Evolutionary conservation across 1,140 invertebrate genomes (phyloP).

Genomic region (Linepithema humile): DNA sequence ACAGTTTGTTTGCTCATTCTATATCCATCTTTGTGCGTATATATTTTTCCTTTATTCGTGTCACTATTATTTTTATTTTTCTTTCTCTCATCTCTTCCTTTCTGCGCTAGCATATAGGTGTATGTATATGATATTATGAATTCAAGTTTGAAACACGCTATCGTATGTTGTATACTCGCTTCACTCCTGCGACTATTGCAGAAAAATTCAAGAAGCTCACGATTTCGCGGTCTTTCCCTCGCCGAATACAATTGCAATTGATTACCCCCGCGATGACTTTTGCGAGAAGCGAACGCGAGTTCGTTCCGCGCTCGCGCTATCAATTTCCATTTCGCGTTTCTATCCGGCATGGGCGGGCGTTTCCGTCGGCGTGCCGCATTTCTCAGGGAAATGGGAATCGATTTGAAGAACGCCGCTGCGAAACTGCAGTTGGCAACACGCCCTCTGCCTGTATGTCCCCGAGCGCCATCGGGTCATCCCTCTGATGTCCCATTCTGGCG

Average conservation of each 20-base stretch:
- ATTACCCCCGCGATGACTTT: slow-evolving; percentile 58
- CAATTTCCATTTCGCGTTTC: slow-evolving; percentile 68
- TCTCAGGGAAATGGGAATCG: slow-evolving; percentile 78
- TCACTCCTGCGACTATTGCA: not conserved
- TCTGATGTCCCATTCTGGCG: slow-evolving; percentile 64
- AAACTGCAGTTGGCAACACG: slow-evolving; percentile 79
- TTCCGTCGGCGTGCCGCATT: slow-evolving; percentile 66
- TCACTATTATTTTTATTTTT: not conserved
- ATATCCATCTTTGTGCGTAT: not conserved
- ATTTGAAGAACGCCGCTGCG: slow-evolving; percentile 76
- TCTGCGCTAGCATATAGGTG: not conserved
- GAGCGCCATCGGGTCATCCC: slow-evolving; percentile 66
- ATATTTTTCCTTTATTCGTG: not conserved
- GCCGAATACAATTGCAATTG: slow-evolving; percentile 56
- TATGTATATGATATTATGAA: not conserved
- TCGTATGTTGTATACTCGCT: not conserved
- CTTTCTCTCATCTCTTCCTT: not conserved
- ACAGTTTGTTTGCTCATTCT: not conserved
- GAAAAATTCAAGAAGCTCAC: slow-evolving; percentile 24
- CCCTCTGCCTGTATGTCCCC: slow-evolving; percentile 73
- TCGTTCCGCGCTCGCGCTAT: slow-evolving; percentile 59
- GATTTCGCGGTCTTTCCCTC: not conserved
- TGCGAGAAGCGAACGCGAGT: not conserved
- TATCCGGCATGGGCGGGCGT: slow-evolving; percentile 48
- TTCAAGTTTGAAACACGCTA: not conserved